Evolutionary conservation across 2,113 vertebrate species (phyloP).

Genomic region (Larimichthys crocea): DNA sequence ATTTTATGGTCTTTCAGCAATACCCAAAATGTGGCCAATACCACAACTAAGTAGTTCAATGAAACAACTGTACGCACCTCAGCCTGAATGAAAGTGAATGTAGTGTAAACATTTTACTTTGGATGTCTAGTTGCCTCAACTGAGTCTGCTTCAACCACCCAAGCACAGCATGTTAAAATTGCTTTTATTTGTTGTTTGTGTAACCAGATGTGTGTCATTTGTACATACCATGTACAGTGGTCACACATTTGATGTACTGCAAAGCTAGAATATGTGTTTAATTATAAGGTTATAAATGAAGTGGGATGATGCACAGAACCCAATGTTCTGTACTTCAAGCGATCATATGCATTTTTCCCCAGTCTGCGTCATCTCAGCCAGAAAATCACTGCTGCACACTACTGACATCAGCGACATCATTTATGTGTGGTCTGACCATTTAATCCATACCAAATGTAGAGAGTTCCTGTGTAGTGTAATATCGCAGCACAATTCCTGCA

Average conservation of each 20-base stretch:
- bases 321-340: neutral
- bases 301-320: neutral
- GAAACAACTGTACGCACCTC: constrained; percentile 25
- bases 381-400: constrained; percentile 9
- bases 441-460: constrained; percentile 16
- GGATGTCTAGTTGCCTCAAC: neutral
- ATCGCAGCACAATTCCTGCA: neutral
- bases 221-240: neutral
- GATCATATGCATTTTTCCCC: constrained; percentile 36
- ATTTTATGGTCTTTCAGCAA: constrained; percentile 1
- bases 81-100: constrained; percentile 12
- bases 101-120: constrained; percentile 6
- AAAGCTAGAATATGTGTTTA: constrained; percentile 21
- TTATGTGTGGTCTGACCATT: constrained; percentile 32
- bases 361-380: neutral
- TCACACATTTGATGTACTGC: constrained; percentile 4
- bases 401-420: constrained; percentile 25
- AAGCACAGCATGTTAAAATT: neutral
- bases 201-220: neutral
- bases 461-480: neutral
- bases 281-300: constrained; percentile 33
- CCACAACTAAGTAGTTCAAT: constrained; percentile 31
- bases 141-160: neutral
- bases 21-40: neutral
- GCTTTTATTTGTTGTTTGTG: constrained; percentile 15